Percentiles rank a stretch among this genome's conserved stretches.
Evolutionary conservation across 2,113 vertebrate genomes (phyloP).

Genomic region (Apteryx owenii): DNA sequence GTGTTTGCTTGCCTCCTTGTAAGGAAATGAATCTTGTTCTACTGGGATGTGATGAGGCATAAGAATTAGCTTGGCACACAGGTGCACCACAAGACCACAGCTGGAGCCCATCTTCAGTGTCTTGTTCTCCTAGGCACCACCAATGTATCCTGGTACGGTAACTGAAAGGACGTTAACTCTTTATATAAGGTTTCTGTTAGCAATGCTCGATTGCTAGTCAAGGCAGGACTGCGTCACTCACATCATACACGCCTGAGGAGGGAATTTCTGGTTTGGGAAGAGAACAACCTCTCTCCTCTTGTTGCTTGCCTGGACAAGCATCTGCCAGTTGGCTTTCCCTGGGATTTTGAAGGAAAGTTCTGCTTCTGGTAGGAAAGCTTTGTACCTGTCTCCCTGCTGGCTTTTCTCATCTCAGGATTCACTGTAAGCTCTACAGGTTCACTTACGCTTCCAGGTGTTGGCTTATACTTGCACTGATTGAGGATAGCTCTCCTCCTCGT

Average conservation of each 20-base stretch:
- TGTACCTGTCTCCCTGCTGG: background rate
- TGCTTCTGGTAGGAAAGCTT: background rate
- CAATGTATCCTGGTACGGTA: background rate
- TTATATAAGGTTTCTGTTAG: background rate
- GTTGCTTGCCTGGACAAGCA: background rate
- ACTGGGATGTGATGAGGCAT: background rate
- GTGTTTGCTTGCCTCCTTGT: background rate
- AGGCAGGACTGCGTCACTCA: background rate
- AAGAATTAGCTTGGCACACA: background rate
- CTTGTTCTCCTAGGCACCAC: background rate
- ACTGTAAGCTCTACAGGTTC: background rate
- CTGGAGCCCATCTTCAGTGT: background rate
- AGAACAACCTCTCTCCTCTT: background rate
- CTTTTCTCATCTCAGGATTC: background rate
- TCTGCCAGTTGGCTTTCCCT: background rate
- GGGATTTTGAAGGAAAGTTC: background rate
- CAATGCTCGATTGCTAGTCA: background rate
- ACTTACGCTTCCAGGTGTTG: background rate
- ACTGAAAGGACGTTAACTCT: background rate
- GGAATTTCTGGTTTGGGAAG: background rate
- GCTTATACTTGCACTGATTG: background rate
- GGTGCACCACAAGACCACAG: background rate
- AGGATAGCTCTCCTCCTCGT: background rate
- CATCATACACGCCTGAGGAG: background rate
- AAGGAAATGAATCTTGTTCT: background rate